Percentiles rank a stretch among this genome's conserved stretches.
Evolutionary conservation across 2,888 invertebrate species (phyloP).

Genomic region (Diaperis boleti): DNA sequence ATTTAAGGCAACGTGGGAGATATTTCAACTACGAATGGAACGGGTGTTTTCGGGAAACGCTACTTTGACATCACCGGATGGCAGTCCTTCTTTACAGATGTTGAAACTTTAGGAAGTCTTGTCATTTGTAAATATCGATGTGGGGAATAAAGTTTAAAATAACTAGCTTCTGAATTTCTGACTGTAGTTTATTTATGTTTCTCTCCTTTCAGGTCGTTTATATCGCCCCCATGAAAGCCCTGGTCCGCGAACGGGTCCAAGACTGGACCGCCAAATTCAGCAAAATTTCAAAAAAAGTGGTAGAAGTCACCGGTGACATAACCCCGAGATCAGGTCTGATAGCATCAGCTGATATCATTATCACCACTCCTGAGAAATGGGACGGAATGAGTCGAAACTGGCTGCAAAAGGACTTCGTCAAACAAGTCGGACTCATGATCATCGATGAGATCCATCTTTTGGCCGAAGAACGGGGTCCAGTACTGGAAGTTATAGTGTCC

Average conservation of each 20-base stretch:
- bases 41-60: too few species aligned
- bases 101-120: too few species aligned
- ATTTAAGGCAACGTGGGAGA: too few species aligned
- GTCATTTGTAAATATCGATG: too few species aligned
- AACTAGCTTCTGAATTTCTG: too few species aligned
- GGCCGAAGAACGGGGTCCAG: constrained; percentile 90
- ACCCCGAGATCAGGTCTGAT: constrained; percentile 90
- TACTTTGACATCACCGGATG: too few species aligned
- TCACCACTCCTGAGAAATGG: constrained; percentile 99
- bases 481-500: constrained; percentile 97
- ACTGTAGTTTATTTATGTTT: too few species aligned
- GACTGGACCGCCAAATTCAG: constrained; percentile 92
- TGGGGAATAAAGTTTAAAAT: too few species aligned
- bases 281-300: constrained; percentile 83
- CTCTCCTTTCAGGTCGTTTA: constrained; percentile 87
- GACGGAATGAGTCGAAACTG: constrained; percentile 98
- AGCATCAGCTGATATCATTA: constrained; percentile 88
- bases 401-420: constrained; percentile 96
- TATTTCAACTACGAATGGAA: too few species aligned
- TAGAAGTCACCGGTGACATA: constrained; percentile 96
- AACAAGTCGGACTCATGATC: constrained; percentile 89
- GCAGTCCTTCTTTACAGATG: too few species aligned
- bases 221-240: constrained; percentile 97
- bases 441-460: constrained; percentile 99
- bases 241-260: constrained; percentile 94